Evolutionary conservation across 1,140 invertebrate genomes (phyloP), one percentile per base, ranked within the genome.

Genomic region (Sycophaga agraensis): DNA sequence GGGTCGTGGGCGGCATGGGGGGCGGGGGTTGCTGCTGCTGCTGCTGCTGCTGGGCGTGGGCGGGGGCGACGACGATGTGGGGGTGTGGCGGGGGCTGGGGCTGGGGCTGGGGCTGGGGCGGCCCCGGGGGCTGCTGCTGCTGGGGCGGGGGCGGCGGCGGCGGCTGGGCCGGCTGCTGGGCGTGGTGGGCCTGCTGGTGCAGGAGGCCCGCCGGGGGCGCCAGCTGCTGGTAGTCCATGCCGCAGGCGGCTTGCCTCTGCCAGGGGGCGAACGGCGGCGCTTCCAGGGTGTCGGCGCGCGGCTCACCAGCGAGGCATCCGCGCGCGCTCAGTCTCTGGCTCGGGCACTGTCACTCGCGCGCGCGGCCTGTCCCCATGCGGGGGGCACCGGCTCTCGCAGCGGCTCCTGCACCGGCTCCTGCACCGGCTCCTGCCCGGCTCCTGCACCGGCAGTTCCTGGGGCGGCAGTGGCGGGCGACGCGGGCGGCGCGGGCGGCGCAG

Each of bases 171-270:
- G 62, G 49, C 35, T 35, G 28, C 14, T 56, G 53, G 1, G 37
- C 16, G 16, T 59, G 57, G 16, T 57, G 55, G 2, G 43, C 11
- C 6, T 17, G 43, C 16, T 59, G 49, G 12, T 14, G 35, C 16
- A 56, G 49, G 24, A 58, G 39, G 16, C 48, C 40, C 19, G 46
- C 46, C 17, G 77, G 76, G 64, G 78, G 77, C 66, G 73, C 78
- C 75, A 80, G 76, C 69, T 80, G 79, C 68, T 80, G 79, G 57
- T 80, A 81, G 68, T 79, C 78, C 78, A 79, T 81, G 60, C 68
- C 71, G 68, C 76, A 75, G 21, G 11, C 26, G 40, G n/a, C n/a
- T 5, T 16, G 5, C 11, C 3, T 14, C 16, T 66, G 24, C 46
- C 21, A 4, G n/a, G 56, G 45, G 24, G 28, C 17, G 37, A 35